phyloP scores from a whole-genome alignment of 2,888 invertebrate species.

The Mimas tiliae region DNA sequence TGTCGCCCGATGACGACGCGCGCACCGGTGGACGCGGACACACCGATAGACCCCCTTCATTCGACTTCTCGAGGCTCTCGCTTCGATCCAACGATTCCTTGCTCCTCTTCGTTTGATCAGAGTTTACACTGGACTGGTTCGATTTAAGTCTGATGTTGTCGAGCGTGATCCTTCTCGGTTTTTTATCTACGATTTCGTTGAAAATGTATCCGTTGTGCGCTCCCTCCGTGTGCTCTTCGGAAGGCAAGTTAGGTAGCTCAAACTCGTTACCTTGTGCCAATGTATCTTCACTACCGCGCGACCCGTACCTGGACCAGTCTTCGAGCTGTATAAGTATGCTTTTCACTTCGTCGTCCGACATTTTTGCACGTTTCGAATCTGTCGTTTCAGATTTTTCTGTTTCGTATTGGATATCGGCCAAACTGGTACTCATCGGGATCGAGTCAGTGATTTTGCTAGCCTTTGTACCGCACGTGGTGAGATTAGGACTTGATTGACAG shows the following conservation, averaged over 20 bases:
- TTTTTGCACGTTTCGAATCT: slow-evolving; percentile 60
- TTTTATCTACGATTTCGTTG: slow-evolving; percentile 80
- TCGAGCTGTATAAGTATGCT: slow-evolving; percentile 77
- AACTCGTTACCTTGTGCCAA: slow-evolving; percentile 78
- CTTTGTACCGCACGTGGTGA: slow-evolving; percentile 61
- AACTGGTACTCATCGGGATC: slow-evolving; percentile 68
- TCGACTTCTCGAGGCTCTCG: slow-evolving; percentile 57
- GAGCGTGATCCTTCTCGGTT: slow-evolving; percentile 77
- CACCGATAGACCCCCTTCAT: slow-evolving; percentile 20
- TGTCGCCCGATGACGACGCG: slow-evolving; percentile 41
- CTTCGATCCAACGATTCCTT: slow-evolving; percentile 55
- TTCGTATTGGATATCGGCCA: slow-evolving; percentile 74
- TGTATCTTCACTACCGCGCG: slow-evolving; percentile 77
- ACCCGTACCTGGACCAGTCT: slow-evolving; percentile 80
- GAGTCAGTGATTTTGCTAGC: slow-evolving; percentile 50
- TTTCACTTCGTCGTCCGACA: slow-evolving; percentile 77
- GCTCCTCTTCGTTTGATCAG: slow-evolving; percentile 50
- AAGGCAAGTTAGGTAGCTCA: slow-evolving; percentile 74
- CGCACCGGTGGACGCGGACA: slow-evolving; percentile 30
- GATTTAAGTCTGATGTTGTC: slow-evolving; percentile 72
- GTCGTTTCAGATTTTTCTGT: slow-evolving; percentile 65
- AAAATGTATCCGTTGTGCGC: slow-evolving; percentile 64
- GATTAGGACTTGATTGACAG: slow-evolving; percentile 79
- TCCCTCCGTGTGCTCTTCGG: slow-evolving; percentile 66
- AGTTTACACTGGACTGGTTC: slow-evolving; percentile 59